Conservation (phyloP, 2,888 invertebrate genomes). For the Gortyna flavago region DNA sequence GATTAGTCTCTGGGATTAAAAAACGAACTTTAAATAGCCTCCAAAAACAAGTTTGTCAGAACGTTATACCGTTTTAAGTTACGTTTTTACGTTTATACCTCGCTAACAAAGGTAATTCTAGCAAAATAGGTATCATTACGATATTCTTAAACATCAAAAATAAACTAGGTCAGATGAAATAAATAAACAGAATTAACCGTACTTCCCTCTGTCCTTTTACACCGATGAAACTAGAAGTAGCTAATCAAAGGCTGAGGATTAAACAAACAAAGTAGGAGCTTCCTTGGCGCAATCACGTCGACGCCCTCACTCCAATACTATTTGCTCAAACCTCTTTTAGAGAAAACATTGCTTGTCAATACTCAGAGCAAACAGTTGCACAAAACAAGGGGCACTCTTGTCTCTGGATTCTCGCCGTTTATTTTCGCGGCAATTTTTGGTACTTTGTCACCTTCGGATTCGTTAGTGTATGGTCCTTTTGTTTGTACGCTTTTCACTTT, state of each 20-base stretch:
- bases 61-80: no score
- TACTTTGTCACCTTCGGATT: slow-evolving; percentile 71
- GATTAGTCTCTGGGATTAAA: no score
- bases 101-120: not conserved
- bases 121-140: not conserved
- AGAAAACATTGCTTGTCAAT: slow-evolving; percentile 86
- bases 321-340: slow-evolving; percentile 83
- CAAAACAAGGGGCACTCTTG: slow-evolving; percentile 74
- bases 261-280: slow-evolving; percentile 79
- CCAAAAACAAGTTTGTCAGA: not conserved
- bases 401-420: slow-evolving; percentile 73
- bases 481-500: slow-evolving; percentile 27
- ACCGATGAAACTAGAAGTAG: slow-evolving; percentile 70
- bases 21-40: no score
- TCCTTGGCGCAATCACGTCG: slow-evolving; percentile 84
- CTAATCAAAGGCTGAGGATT: slow-evolving; percentile 84
- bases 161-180: slow-evolving; percentile 40
- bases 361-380: slow-evolving; percentile 81
- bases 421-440: slow-evolving; percentile 65
- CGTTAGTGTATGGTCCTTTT: slow-evolving; percentile 59
- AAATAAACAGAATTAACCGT: slow-evolving; percentile 56
- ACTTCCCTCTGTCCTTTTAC: slow-evolving; percentile 60
- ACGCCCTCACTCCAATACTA: slow-evolving; percentile 74
- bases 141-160: slow-evolving; percentile 13
- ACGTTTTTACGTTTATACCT: no score